Percentiles rank a stretch among this genome's conserved stretches.
phyloP scores from a whole-genome alignment of 2,797 vertebrate genomes.

The Vireo griseus region DNA sequence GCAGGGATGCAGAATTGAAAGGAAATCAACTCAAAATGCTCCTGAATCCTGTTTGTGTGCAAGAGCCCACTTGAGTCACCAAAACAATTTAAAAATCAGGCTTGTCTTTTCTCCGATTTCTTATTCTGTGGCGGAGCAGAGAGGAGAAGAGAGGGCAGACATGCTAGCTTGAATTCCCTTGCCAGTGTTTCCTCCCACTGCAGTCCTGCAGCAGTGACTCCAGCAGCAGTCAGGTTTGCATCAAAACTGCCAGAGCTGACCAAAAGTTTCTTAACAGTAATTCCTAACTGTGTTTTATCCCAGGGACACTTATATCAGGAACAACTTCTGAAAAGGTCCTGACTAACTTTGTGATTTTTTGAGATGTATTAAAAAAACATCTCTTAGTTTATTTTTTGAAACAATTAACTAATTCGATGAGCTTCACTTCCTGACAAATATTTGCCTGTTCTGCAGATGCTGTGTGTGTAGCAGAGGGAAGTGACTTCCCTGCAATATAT shows the following conservation, averaged over 20 bases:
- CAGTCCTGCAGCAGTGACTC: neutral
- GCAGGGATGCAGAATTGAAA: conserved; percentile 13
- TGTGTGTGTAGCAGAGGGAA: neutral
- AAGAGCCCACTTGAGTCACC: neutral
- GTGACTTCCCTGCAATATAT: neutral
- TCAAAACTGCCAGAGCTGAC: neutral
- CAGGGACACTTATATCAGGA: neutral
- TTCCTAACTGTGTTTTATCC: neutral
- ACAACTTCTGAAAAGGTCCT: neutral
- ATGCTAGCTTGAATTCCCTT: neutral
- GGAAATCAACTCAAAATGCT: neutral
- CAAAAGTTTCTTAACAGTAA: neutral
- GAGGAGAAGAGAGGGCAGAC: neutral
- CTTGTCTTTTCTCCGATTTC: neutral
- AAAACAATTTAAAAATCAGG: neutral
- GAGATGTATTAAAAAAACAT: neutral
- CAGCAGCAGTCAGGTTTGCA: neutral
- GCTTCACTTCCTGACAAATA: neutral
- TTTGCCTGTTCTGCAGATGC: neutral
- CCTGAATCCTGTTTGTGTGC: neutral
- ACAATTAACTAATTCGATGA: neutral
- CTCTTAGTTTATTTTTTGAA: neutral
- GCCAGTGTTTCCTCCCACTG: neutral
- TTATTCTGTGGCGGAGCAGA: neutral
- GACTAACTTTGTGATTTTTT: neutral